Evolutionary conservation across 2,113 vertebrate species (phyloP).

Genomic region (Coryphaenoides rupestris): DNA sequence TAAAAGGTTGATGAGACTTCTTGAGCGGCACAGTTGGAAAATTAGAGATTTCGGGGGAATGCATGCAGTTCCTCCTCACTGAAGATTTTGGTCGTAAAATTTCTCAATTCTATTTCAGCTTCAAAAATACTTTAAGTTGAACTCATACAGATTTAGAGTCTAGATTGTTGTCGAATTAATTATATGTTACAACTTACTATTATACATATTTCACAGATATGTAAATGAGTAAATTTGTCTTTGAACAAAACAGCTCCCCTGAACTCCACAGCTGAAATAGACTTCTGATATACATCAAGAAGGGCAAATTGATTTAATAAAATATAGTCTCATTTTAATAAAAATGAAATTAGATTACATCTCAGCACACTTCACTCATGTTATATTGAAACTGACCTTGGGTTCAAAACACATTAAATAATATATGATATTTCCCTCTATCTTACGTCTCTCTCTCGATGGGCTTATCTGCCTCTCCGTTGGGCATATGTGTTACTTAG

Average conservation of each 20-base stretch:
- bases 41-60: too few relatives aligned
- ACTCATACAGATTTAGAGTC: too few relatives aligned
- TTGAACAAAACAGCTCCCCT: constrained; percentile 1
- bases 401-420: not conserved
- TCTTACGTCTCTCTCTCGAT: not conserved
- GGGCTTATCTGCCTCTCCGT: not conserved
- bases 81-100: too few relatives aligned
- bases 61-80: too few relatives aligned
- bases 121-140: too few relatives aligned
- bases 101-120: too few relatives aligned
- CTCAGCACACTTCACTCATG: constrained; percentile 58
- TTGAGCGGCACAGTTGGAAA: too few relatives aligned
- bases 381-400: constrained; percentile 67
- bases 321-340: constrained; percentile 62
- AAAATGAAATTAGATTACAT: constrained; percentile 60
- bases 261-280: constrained; percentile 31
- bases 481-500: too few relatives aligned
- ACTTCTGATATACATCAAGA: constrained; percentile 44
- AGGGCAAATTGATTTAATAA: constrained; percentile 46
- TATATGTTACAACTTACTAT: too few relatives aligned
- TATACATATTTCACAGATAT: too few relatives aligned
- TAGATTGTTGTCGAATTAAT: too few relatives aligned
- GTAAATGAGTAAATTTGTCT: constrained; percentile 17
- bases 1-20: constrained; percentile 52
- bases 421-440: constrained; percentile 25